Evolutionary conservation across 1,140 invertebrate species (phyloP), one percentile per base, ranked within the genome.

Genomic region (Geopemphigus sp.): DNA sequence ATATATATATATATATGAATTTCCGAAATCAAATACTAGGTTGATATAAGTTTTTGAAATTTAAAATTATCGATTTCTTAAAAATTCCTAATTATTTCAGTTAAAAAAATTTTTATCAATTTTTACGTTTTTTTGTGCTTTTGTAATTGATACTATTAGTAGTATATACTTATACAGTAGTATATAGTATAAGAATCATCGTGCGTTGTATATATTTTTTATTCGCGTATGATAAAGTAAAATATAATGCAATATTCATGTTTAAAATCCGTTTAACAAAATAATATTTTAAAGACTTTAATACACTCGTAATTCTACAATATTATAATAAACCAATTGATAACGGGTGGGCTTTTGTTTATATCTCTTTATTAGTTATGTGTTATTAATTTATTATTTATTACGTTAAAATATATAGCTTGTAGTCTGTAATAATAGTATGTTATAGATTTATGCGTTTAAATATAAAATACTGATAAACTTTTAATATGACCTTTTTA

Each of bases 391-490:
- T 63, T 29, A 63, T 32, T 63, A 11, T 61, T 61, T 61, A 39
- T 39, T 50, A 50, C 47, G 11, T 50, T 1, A 8, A 50, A 8
- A 50, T 14, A n/a, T 32, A 11, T 29, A 32, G 61, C 26, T 4
- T 50, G 11, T 63, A 63, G 17, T 63, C 26, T 29, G 17, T 19
- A 32, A 12, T 50, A 1, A 14, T 63, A 0, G 17, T 32, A 63
- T 29, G 19, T 19, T 29, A 63, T 0, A 24, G 10, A 24, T 66
- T 66, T 45, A 32, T 66, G 32, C 19, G 39, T 22, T 66, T 15
- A 15, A 66, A 47, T n/a, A 45, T 66, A 45, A 66, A 66, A 66
- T 22, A 45, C 64, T 66, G n/a, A 66, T 39, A 66, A 15, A 45
- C 19, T 66, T 22, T 15, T 66, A 66, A 4, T 22, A 24, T 66